A percentile compares a stretch with the other conserved stretches of the same genome.
Evolutionary conservation across 2,888 invertebrate species (phyloP).

Genomic region (Drosophila heteroneura): DNA sequence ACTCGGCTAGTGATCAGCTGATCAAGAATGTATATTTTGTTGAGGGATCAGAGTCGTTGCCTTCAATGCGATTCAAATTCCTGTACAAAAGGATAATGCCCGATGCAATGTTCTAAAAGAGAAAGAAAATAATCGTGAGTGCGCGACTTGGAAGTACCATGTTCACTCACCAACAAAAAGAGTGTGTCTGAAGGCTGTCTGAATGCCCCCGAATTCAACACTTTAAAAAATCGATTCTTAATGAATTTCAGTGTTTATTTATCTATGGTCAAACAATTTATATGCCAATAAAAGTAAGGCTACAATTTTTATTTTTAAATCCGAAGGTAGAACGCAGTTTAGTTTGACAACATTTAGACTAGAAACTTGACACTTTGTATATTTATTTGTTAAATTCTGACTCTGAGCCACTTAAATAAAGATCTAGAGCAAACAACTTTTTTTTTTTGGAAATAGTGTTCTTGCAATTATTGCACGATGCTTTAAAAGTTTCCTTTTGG

Average conservation of each 20-base stretch:
- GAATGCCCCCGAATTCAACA: not conserved
- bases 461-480: not conserved
- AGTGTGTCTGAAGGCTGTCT: not conserved
- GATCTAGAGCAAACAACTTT: not conserved
- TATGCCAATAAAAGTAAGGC: not conserved
- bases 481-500: constrained; percentile 1
- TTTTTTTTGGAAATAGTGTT: not conserved
- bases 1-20: not conserved
- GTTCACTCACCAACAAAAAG: not conserved
- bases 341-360: too few species aligned
- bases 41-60: not conserved
- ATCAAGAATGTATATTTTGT: not conserved
- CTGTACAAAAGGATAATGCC: too few species aligned
- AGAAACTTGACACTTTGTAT: too few species aligned
- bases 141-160: not conserved
- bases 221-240: not conserved
- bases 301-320: too few species aligned
- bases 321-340: too few species aligned
- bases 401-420: too few species aligned
- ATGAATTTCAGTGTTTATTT: not conserved
- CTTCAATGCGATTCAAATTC: not conserved
- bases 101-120: too few species aligned
- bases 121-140: not conserved
- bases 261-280: not conserved
- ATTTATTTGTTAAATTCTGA: too few species aligned